Evolutionary conservation across 2,888 invertebrate genomes (phyloP).

Genomic region (Napeogenes inachia): DNA sequence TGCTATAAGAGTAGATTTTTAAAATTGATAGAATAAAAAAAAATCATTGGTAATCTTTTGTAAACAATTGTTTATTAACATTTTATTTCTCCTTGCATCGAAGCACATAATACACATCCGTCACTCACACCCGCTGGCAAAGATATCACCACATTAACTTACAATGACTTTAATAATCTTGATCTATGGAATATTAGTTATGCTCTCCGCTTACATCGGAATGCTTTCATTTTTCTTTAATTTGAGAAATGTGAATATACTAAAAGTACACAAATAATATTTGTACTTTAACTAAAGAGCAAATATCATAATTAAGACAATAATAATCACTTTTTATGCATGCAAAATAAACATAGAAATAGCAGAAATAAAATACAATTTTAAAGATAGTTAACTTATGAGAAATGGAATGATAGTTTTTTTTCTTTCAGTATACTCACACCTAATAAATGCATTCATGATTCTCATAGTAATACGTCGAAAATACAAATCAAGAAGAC

Average conservation of each 20-base stretch:
- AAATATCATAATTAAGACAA: slow-evolving; percentile 39
- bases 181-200: slow-evolving; percentile 67
- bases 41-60: slow-evolving; percentile 69
- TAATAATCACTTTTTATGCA: slow-evolving; percentile 51
- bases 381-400: slow-evolving; percentile 52
- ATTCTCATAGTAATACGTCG: slow-evolving; percentile 54
- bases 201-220: slow-evolving; percentile 48
- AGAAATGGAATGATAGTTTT: slow-evolving; percentile 72
- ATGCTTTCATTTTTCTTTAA: slow-evolving; percentile 76
- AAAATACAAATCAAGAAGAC: slow-evolving; percentile 60
- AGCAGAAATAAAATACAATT: slow-evolving; percentile 56
- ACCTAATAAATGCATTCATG: slow-evolving; percentile 59
- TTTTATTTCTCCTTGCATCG: slow-evolving; percentile 73
- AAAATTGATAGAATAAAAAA: slow-evolving; percentile 42
- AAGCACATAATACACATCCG: slow-evolving; percentile 66
- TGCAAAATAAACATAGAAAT: slow-evolving; percentile 66
- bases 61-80: slow-evolving; percentile 79
- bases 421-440: slow-evolving; percentile 73
- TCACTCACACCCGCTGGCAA: slow-evolving; percentile 64
- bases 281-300: slow-evolving; percentile 53
- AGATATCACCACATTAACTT: slow-evolving; percentile 62
- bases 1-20: neutral
- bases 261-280: slow-evolving; percentile 49
- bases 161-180: slow-evolving; percentile 71
- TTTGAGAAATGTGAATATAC: slow-evolving; percentile 70